These are phyloP conservation scores for Ferrisia virgata DNA, from an alignment of 2,888 invertebrate genomes.

Conservation along the genomic window DNA sequence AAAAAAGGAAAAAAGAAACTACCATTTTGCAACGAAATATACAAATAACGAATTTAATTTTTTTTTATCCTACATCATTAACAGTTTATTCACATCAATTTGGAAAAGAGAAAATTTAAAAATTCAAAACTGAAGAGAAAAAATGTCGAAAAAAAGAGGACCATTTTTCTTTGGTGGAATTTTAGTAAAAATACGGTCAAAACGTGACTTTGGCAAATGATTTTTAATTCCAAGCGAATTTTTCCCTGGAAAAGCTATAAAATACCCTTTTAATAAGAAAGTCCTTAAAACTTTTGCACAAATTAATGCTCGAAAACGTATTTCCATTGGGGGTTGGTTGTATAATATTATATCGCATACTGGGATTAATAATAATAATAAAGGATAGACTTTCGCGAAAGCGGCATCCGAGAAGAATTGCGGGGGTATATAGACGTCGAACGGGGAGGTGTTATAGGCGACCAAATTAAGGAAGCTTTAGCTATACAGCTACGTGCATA, in stretches of 20 bases:
- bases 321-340: conserved; percentile 46
- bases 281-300: conserved; percentile 46
- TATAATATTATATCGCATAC: conserved; percentile 46
- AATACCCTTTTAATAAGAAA: conserved; percentile 46
- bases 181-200: conserved; percentile 44
- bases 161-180: conserved; percentile 24
- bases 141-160: conserved; percentile 32
- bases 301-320: conserved; percentile 46
- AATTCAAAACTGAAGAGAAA: conserved; percentile 34
- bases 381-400: conserved; percentile 46
- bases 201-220: conserved; percentile 46
- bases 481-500: conserved; percentile 46
- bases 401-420: conserved; percentile 42
- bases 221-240: conserved; percentile 44
- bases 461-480: conserved; percentile 46
- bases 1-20: neutral
- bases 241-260: conserved; percentile 45
- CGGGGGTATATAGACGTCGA: conserved; percentile 44
- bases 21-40: conserved; percentile 1
- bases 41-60: conserved; percentile 21
- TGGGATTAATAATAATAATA: conserved; percentile 46
- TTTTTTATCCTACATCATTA: conserved; percentile 20
- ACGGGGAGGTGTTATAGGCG: conserved; percentile 45
- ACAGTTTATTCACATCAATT: conserved; percentile 40
- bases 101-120: conserved; percentile 31